These are phyloP conservation scores for Amphiprion percula DNA, from an alignment of 2,113 vertebrate species.

Conservation along the genomic window DNA sequence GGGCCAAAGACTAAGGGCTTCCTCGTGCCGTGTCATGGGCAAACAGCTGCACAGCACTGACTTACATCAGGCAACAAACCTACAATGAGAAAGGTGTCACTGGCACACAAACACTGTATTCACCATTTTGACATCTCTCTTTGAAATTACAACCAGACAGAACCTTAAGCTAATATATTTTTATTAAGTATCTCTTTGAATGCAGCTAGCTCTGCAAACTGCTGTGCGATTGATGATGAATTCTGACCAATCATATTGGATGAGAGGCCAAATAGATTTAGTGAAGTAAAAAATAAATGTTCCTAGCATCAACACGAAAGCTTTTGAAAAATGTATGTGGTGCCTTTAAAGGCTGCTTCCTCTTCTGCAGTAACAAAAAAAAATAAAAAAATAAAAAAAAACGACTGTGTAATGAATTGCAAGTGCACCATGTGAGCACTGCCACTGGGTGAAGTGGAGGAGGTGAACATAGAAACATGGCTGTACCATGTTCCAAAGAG, in stretches of 20 bases:
- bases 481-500: slow-evolving; percentile 34
- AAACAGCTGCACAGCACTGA: slow-evolving; percentile 27
- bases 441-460: slow-evolving; percentile 64
- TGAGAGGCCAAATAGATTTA: slow-evolving; percentile 3
- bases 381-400: slow-evolving; percentile 27
- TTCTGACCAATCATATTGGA: neutral
- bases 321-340: slow-evolving; percentile 53
- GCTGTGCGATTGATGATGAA: neutral
- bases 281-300: slow-evolving; percentile 11
- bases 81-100: neutral
- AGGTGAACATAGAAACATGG: slow-evolving; percentile 59
- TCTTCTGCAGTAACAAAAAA: slow-evolving; percentile 43
- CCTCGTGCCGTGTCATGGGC: neutral
- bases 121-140: neutral
- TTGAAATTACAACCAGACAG: neutral
- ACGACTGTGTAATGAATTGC: slow-evolving; percentile 45
- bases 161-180: neutral
- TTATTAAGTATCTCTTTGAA: neutral
- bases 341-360: slow-evolving; percentile 47
- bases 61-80: slow-evolving; percentile 9
- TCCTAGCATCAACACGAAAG: slow-evolving; percentile 10
- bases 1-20: neutral
- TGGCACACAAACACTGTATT: neutral
- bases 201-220: slow-evolving; percentile 30
- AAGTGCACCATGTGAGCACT: slow-evolving; percentile 61